Base-by-base conservation (phyloP, 2,113 vertebrate genomes). In the Oreochromis niloticus region DNA sequence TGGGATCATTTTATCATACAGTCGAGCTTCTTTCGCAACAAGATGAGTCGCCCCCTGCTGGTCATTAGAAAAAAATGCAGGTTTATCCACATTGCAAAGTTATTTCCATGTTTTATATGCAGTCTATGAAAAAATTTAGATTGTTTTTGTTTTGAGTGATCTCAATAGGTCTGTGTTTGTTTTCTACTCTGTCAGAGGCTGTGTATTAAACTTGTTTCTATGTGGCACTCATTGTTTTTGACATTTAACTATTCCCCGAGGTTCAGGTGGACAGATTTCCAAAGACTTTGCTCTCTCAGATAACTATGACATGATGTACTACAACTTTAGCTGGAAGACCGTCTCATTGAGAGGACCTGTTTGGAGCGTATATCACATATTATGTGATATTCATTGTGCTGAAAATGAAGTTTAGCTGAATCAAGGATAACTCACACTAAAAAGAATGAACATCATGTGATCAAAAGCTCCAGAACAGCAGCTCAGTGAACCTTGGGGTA, bases 191-290 rank as follows among this genome's bases (percentile, higher is more conserved):
- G 85, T 92, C 88, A 61, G 56, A 30, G 39, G 82, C 9, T 39
- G 78, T 83, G 71, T 66, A 92, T 89, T 66, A 92, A 92, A 93
- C 54, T 71, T 85, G 85, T 93, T 91, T 88, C 66, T 84, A 56
- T 88, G 84, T 88, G 84, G 50, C 16, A 73, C 66, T 19, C 8
- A 22, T 73, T 54, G 34, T 78, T 57, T 6, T n/a, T 82, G 4
- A 63, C n/a, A 36, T 73, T 88, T 22, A 71, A 36, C 48, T 27
- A 50, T 68, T 36, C 80, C 7, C 68, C 6, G 80, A 36, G 55
- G 22, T 56, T 46, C 50, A 79, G 4, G 22, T 34, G 32, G 73
- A 73, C 61, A 39, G 3, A 19, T 71, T 84, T 78, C 82, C 19
- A 50, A 75, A 22, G 46, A 83, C 48, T 41, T 61, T 48, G 19